Evolutionary conservation across 1,140 invertebrate genomes (phyloP).

Genomic region (fruit fly (Drosophila melanogaster)): Release_6_plus_ISO1_MT NT_033779.5:12137001-12137500

Average conservation of each 20-base stretch:
- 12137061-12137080: constrained; percentile 82
- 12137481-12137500: not conserved
- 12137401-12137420: not conserved
- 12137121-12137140: constrained; percentile 43
- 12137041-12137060: constrained; percentile 16
- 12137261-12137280: constrained; percentile 60
- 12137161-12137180: constrained; percentile 79
- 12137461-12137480: not conserved
- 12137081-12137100: constrained; percentile 63
- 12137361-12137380: not conserved
- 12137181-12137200: constrained; percentile 39
- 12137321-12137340: constrained; percentile 69
- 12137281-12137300: constrained; percentile 82
- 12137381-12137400: not conserved
- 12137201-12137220: constrained; percentile 1
- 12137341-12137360: not conserved
- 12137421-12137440: not conserved
- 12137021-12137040: constrained; percentile 22
- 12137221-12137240: constrained; percentile 31
- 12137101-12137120: not conserved
- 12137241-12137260: constrained; percentile 61
- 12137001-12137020: constrained; percentile 54
- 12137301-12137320: constrained; percentile 75
- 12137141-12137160: constrained; percentile 58
- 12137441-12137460: not conserved